A percentile compares a stretch with the other conserved stretches of the same genome.
Evolutionary conservation across 2,113 vertebrate species (phyloP).

Genomic region (Morone saxatilis): DNA sequence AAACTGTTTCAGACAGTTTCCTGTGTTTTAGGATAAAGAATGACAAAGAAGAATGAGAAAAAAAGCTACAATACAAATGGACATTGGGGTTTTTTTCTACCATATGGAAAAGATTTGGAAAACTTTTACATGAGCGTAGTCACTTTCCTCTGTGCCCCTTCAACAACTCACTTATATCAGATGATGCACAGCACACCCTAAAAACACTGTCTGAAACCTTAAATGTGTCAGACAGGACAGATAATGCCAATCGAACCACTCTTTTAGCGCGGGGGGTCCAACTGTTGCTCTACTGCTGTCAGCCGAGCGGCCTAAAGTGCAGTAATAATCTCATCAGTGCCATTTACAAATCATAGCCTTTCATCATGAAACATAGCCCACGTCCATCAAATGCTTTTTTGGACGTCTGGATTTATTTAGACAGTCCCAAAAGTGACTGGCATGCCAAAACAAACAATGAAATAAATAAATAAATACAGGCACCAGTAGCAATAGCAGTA

Average conservation of each 20-base stretch:
- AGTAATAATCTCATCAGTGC: conserved; percentile 61
- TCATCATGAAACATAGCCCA: conserved; percentile 41
- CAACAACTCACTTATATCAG: conserved; percentile 9
- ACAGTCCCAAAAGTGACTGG: conserved; percentile 55
- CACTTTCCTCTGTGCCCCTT: neutral
- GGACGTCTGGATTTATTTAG: conserved; percentile 60
- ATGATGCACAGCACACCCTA: conserved; percentile 21
- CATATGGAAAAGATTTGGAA: conserved; percentile 51
- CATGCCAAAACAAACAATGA: conserved; percentile 52
- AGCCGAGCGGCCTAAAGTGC: conserved; percentile 18
- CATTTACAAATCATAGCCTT: conserved; percentile 60
- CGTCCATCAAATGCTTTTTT: conserved; percentile 64
- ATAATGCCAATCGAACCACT: neutral
- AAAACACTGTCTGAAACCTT: neutral
- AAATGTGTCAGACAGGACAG: conserved; percentile 6
- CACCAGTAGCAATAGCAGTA: conserved; percentile 58
- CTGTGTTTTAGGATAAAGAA: neutral
- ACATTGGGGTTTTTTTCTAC: neutral
- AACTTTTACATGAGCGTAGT: neutral
- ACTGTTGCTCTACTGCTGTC: neutral
- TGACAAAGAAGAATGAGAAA: neutral
- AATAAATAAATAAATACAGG: conserved; percentile 40
- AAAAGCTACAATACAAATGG: neutral
- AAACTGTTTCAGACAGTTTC: neutral
- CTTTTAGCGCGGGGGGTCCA: conserved; percentile 1